phyloP scores from a whole-genome alignment of 2,113 vertebrate species.

The Malurus elegans region DNA sequence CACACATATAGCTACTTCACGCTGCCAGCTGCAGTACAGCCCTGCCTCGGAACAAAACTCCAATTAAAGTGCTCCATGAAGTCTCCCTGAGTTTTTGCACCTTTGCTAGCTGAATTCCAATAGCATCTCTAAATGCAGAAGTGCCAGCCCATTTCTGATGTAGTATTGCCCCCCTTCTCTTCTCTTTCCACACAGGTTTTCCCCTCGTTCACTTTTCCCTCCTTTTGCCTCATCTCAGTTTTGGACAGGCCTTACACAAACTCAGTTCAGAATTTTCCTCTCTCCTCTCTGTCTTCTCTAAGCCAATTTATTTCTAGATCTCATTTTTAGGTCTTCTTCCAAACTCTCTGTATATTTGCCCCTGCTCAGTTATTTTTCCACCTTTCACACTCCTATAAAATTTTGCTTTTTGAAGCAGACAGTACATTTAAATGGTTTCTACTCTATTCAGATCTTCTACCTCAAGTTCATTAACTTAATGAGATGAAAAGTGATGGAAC shows the following conservation, averaged over 20 bases:
- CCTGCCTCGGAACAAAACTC: background rate
- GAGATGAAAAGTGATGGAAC: slow-evolving; percentile 14
- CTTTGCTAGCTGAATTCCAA: background rate
- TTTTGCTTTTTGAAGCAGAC: background rate
- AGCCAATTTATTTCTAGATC: background rate
- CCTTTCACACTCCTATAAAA: background rate
- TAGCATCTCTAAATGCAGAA: background rate
- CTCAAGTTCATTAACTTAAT: slow-evolving; percentile 47
- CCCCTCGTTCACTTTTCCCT: background rate
- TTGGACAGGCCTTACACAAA: background rate
- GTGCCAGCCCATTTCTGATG: background rate
- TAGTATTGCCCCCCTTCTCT: background rate
- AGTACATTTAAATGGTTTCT: background rate
- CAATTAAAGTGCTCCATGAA: background rate
- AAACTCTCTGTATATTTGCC: background rate
- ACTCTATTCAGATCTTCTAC: background rate
- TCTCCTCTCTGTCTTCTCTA: background rate
- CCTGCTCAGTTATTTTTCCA: background rate
- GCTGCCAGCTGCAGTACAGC: background rate
- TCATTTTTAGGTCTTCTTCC: background rate
- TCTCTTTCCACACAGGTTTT: background rate
- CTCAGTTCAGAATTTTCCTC: background rate
- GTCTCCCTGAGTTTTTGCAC: background rate
- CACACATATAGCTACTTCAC: background rate
- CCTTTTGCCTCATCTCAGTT: background rate